Evolutionary conservation across 2,113 vertebrate species (phyloP), one percentile per base, ranked within the genome.

Genomic region (Varanus komodoensis): DNA sequence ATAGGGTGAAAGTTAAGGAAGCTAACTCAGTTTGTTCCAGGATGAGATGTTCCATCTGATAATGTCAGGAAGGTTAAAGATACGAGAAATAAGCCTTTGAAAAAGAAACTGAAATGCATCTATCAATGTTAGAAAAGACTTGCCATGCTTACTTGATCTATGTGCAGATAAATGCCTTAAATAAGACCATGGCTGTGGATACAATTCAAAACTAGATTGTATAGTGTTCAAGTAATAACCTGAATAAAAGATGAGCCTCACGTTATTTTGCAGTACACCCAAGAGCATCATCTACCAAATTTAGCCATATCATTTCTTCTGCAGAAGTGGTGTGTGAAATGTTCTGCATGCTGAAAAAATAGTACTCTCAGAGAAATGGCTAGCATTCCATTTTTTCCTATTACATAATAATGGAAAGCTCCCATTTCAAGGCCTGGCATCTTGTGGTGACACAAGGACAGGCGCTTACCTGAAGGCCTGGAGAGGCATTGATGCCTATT

Each of bases 11-110:
- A 15, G 14, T 74, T 6, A 64, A 82, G 67, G 80, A 74, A 82
- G 54, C 79, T 89, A 82, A 48, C 79, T 89, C 69, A 64, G 79
- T 14, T 86, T 71, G 74, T 38, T 73, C 61, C 67, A 34, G 85
- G 34, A 57, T 80, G 1, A 0, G 29, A 5, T 0, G 0, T 57
- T 74, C 5, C 34, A 25, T 67, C 54, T 74, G 1, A 29, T 25
- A 34, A 64, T 2, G 81, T 64, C 83, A 82, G 5, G 14, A 68
- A 94, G 61, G n/a, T 54, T 79, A 87, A 90, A 74, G 81, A 0
- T 0, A 85, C 32, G 54, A 88, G 38, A n/a, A 50, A 68, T 32
- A 15, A 54, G 29, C 32, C 71, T 91, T 4, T 73, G 80, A 64
- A 67, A 87, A 54, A 50, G 15, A 8, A 85, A 21, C 29, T 64